A percentile compares a stretch with the other conserved stretches of the same genome.
Conservation (phyloP, 2,113 vertebrate species). For the Lophochroa leadbeateri region DNA sequence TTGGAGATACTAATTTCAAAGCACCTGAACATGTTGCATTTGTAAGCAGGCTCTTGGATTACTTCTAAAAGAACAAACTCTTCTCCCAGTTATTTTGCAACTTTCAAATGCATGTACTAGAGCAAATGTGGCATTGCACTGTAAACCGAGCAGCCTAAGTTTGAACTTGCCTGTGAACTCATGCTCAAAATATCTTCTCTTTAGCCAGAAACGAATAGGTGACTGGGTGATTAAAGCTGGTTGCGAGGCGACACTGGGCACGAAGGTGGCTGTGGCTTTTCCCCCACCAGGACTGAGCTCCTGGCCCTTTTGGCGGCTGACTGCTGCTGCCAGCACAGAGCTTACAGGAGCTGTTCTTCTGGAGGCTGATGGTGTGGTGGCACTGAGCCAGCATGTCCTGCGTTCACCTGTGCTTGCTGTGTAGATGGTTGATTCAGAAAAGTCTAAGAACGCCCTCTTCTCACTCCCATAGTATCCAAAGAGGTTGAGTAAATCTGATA, state of each 20-base stretch:
- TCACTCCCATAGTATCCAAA: not conserved
- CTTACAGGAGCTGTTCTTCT: not conserved
- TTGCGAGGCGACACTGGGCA: not conserved
- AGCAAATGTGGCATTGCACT: not conserved
- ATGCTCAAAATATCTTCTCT: not conserved
- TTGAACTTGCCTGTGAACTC: not conserved
- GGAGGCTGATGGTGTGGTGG: not conserved
- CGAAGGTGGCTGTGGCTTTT: rapidly evolving
- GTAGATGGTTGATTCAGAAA: not conserved
- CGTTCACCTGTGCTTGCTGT: rapidly evolving
- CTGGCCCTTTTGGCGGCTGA: rapidly evolving
- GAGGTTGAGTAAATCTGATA: not conserved
- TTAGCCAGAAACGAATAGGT: not conserved
- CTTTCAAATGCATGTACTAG: rapidly evolving
- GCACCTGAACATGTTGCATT: not conserved
- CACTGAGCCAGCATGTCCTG: rapidly evolving
- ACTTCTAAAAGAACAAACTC: not conserved
- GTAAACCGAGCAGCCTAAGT: not conserved
- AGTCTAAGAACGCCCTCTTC: not conserved
- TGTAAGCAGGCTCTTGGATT: not conserved
- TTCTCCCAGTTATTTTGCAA: not conserved
- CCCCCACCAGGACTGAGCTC: rapidly evolving
- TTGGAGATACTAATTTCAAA: not conserved
- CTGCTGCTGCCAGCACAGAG: not conserved
- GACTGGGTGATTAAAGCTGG: not conserved